Evolutionary conservation across 2,797 vertebrate species (phyloP), one percentile per base, ranked within the genome.

Genomic region (Artibeus jamaicensis): DNA sequence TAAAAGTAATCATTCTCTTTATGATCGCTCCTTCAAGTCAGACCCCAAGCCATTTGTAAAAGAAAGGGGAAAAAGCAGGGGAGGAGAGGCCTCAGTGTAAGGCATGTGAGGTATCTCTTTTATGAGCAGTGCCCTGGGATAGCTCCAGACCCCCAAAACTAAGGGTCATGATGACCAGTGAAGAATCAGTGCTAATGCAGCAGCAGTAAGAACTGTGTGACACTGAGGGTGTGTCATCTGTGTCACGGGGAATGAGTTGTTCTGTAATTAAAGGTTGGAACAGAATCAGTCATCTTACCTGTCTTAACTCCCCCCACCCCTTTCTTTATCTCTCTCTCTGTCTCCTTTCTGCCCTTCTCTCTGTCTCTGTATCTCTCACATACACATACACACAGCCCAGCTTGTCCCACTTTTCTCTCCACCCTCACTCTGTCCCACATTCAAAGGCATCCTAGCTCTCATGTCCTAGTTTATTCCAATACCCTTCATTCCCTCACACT

Each of bases 1-100:
- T 82, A 81, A 98, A 98, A 98, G 94, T 96, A 97, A 97, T 97
- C 93, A 97, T 93, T 91, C 93, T 98, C 96, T 98, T 98, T 93
- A 97, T 97, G 65, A 95, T 81, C 50, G 79, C 29, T 96, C 74
- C 96, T 93, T 97, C 91, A 96, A 96, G 89, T 85, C 84, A 97
- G 74, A 96, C 87, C 68, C 96, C 92, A 86, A 92, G 57, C 22
- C 22, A 70, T 82, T 94, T 67, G 95, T 97, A 97, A 89, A 93
- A 96, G 24, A 74, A 79, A 91, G 57, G 44, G 24, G 53, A 12
- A 81, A 84, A 59, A 19, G 3, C 34, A 10, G 29, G 68, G 93
- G 88, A 26, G 71, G 29, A 48, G 21, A 93, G 14, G 57, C 18
- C 62, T 92, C 78, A 79, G 81, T 42, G 12, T 70, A 96, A 97